Percentiles rank a stretch among this genome's conserved stretches.
Conservation (phyloP, 2,888 invertebrate genomes). For the Tetragonisca angustula region DNA sequence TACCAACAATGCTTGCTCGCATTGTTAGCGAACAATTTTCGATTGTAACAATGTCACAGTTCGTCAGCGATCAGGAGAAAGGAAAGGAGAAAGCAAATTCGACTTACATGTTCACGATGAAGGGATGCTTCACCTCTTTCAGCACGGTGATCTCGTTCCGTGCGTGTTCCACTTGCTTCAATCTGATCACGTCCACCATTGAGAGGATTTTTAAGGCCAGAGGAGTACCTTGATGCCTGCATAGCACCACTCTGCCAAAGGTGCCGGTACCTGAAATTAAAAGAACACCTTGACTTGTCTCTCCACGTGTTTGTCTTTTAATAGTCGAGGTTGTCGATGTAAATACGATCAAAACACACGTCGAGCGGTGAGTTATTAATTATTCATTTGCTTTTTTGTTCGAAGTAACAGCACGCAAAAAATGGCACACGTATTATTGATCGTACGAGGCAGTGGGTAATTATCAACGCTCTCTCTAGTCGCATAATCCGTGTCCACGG, state of each 20-base stretch:
- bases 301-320: background rate
- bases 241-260: slow-evolving; percentile 97
- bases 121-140: slow-evolving; percentile 96
- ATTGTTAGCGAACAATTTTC: background rate
- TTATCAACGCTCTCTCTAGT: slow-evolving; percentile 57
- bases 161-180: slow-evolving; percentile 98
- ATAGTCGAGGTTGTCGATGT: background rate
- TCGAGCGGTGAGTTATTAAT: too few relatives aligned
- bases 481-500: slow-evolving; percentile 24
- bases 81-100: slow-evolving; percentile 73
- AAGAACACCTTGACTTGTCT: too few relatives aligned
- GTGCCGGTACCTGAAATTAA: slow-evolving; percentile 93
- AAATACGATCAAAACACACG: background rate
- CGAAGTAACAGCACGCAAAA: background rate
- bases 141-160: slow-evolving; percentile 98
- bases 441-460: slow-evolving; percentile 25
- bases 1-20: slow-evolving; percentile 14
- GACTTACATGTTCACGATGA: slow-evolving; percentile 96
- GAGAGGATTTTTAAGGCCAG: slow-evolving; percentile 96
- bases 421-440: slow-evolving; percentile 8
- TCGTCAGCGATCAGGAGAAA: slow-evolving; percentile 11
- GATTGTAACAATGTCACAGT: slow-evolving; percentile 1
- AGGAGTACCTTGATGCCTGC: slow-evolving; percentile 90
- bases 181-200: slow-evolving; percentile 96
- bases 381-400: background rate